phyloP scores from a whole-genome alignment of 2,888 invertebrate genomes.

The Pterobdella sp. region DNA sequence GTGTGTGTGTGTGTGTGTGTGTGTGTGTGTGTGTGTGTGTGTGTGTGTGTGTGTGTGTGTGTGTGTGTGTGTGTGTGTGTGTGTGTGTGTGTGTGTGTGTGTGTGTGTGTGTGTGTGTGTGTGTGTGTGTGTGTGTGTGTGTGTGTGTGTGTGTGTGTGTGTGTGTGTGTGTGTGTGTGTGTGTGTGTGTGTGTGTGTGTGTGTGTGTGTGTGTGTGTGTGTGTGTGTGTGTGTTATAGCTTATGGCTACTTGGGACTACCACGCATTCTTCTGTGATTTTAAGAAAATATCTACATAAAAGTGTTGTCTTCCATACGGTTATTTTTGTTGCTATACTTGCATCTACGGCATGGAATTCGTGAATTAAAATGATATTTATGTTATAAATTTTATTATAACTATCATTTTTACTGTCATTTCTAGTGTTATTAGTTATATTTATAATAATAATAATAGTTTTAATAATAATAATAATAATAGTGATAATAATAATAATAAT shows the following conservation, averaged over 20 bases:
- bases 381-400: no score
- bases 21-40: conserved; percentile 8
- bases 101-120: conserved; percentile 13
- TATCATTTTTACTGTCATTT: no score
- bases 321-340: no score
- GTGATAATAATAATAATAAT: not conserved
- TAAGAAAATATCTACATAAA: no score
- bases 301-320: no score
- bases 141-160: conserved; percentile 25
- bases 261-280: no score
- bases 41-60: conserved; percentile 13
- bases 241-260: no score
- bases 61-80: conserved; percentile 25
- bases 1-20: conserved; percentile 25
- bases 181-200: conserved; percentile 10
- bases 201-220: conserved; percentile 13
- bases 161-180: conserved; percentile 21
- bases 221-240: not conserved
- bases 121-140: conserved; percentile 9
- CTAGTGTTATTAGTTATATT: no score
- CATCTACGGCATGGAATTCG: no score
- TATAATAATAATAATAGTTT: not conserved
- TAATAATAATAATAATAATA: not conserved
- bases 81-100: conserved; percentile 14
- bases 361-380: no score